Base-by-base conservation (phyloP, 1,140 invertebrate species). In the Ruditapes philippinarum region DNA sequence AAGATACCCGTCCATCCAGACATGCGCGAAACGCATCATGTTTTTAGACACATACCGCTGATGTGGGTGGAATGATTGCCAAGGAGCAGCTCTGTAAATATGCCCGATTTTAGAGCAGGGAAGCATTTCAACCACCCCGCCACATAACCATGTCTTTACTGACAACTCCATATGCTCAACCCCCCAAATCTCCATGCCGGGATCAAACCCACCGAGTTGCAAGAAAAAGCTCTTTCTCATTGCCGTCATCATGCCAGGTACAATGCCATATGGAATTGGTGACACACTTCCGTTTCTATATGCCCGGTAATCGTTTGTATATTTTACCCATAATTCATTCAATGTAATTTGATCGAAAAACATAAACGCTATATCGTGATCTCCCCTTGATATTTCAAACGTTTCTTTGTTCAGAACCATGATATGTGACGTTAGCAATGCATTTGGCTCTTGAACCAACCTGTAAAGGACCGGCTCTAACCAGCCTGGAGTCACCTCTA, bases 121-220 rank as follows among this genome's bases (percentile, higher is more conserved):
- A 0, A 97, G 97, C 60, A 99, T 99, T 96, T 99, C 98, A 0
- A 99, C 97, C 74, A 97, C 97, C 0, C 99, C 99, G 0, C 99
- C 99, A 94, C 99, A 99, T 96, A 99, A 98, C 99, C 99, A 99
- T 28, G 98, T 98, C 98, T 99, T 99, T 95, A 99, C 99, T 0
- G 99, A 99, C 14, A 99, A 70, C 98, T 99, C 99, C 98, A 99
- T 99, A 99, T 99, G 99, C 96, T 99, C 99, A 0, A 98, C 99
- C 57, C 99, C 99, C 97, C 97, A 97, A 49, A 97, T 96, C 84
- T 97, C 98, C 92, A 99, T 97, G 94, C 91, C 91, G n/a, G 88
- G 70, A 87, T 94, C 94, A 87, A 95, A 95, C 49, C 91, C 94
- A 57, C 99, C 99, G 17, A 99, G 97, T 91, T 98, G 96, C 91